These are phyloP conservation scores for Anomalospiza imberbis DNA, from an alignment of 2,797 vertebrate species.

Conservation along the genomic window DNA sequence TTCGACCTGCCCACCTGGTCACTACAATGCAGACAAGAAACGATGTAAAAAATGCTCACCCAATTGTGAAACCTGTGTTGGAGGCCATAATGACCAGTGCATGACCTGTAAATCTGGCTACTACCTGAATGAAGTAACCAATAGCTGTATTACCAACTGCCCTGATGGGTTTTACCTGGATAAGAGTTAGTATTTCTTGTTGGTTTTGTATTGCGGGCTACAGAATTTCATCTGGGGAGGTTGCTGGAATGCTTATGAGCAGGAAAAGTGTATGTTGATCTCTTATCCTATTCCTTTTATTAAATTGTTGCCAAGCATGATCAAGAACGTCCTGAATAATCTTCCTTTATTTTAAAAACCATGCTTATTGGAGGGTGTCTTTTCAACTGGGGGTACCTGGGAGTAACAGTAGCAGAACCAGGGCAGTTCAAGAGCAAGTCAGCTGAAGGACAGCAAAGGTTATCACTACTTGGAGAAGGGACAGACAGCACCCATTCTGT, in stretches of 20 bases:
- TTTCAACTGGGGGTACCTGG: not conserved
- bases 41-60: conserved; percentile 96
- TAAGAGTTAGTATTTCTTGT: conserved; percentile 73
- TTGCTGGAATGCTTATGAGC: not conserved
- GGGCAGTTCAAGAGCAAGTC: not conserved
- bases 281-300: not conserved
- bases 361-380: not conserved
- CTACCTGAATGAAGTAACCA: conserved; percentile 89
- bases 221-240: conserved; percentile 4
- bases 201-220: conserved; percentile 8
- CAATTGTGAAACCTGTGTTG: conserved; percentile 90
- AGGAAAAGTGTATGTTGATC: not conserved
- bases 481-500: not conserved
- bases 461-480: not conserved
- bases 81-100: conserved; percentile 93
- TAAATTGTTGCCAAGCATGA: not conserved
- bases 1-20: conserved; percentile 91
- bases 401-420: not conserved
- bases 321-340: not conserved
- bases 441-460: not conserved
- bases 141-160: conserved; percentile 86
- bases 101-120: conserved; percentile 88
- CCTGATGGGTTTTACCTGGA: conserved; percentile 88
- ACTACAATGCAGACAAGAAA: conserved; percentile 94
- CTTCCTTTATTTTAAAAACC: not conserved